Base-by-base conservation (phyloP, 2,888 invertebrate species). In the Opisthograptis luteolata region DNA sequence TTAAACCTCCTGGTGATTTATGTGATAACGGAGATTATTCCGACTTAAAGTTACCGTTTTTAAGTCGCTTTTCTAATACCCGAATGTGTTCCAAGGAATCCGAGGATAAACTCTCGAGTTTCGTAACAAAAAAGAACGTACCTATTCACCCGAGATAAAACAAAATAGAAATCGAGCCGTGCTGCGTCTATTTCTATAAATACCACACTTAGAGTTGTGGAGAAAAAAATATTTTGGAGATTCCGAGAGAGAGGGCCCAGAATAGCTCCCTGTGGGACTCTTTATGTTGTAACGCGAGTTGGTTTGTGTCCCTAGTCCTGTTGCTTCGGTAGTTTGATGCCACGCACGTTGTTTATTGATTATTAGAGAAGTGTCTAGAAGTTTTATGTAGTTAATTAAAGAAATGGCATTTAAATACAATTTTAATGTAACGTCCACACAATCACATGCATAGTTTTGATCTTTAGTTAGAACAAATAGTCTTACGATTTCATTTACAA, bases 201-300 rank as follows among this genome's bases (percentile, higher is more conserved):
- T 89, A 89, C 81, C 71, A 76, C 85, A 81, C 84, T 84, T 82
- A 80, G 75, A 68, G 66, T 67, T 66, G 67, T 52, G 62, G 60
- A 65, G 66, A 72, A 74, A 78, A 79, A 78, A 78, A 76, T 77
- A 76, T 75, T 77, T 75, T 74, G 64, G 70, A 78, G 78, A 77
- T 76, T 70, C 73, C 73, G 65, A 60, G 64, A 69, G 78, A 81
- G 85, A 85, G 87, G 79, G 75, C 85, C 83, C 67, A 82, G 82
- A 88, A 88, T 89, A 89, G 85, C 79, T 88, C 89, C 89, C 89
- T 76, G 77, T 68, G 89, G 87, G 87, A 90, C 87, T 84, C 80
- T 75, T 74, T 76, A 76, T 75, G 66, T 66, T 69, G 84, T 75
- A 77, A 81, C 77, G 58, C 60, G 82, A 64, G 60, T 50, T 52